Evolutionary conservation across 2,888 invertebrate genomes (phyloP).

Genomic region (Aleiodes leptofemur): DNA sequence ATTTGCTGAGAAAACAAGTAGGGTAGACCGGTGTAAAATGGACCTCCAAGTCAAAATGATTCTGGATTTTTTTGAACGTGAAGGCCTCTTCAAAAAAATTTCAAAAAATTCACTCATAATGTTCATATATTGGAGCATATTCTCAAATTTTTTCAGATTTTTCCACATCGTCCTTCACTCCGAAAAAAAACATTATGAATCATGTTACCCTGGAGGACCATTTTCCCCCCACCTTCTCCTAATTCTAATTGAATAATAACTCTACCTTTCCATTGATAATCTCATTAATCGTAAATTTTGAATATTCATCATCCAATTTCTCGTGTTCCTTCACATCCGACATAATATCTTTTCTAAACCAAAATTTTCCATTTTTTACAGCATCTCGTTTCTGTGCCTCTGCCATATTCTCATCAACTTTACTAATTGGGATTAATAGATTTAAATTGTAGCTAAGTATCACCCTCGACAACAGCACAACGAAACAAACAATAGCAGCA

Average conservation of each 20-base stretch:
- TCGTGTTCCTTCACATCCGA: conserved; percentile 76
- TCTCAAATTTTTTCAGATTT: too few species aligned
- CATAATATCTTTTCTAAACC: conserved; percentile 91
- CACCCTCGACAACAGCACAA: conserved; percentile 96
- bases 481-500: conserved; percentile 98
- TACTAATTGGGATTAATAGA: conserved; percentile 97
- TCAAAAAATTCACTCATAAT: too few species aligned
- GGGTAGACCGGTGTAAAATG: too few species aligned
- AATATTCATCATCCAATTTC: conserved; percentile 78
- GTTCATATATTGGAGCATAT: too few species aligned
- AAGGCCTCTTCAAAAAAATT: too few species aligned
- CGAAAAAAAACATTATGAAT: too few species aligned
- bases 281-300: conserved; percentile 93
- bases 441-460: conserved; percentile 97
- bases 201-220: too few species aligned
- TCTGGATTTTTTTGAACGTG: too few species aligned
- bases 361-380: conserved; percentile 89
- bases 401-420: conserved; percentile 98
- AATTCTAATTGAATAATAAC: conserved; percentile 29
- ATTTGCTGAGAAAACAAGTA: too few species aligned
- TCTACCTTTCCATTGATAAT: conserved; percentile 95
- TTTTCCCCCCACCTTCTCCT: too few species aligned
- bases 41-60: too few species aligned
- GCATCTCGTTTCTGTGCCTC: conserved; percentile 95
- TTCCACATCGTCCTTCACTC: too few species aligned